A percentile compares a stretch with the other conserved stretches of the same genome.
Conservation (phyloP, 2,797 vertebrate genomes). For the Danio tinwini region DNA sequence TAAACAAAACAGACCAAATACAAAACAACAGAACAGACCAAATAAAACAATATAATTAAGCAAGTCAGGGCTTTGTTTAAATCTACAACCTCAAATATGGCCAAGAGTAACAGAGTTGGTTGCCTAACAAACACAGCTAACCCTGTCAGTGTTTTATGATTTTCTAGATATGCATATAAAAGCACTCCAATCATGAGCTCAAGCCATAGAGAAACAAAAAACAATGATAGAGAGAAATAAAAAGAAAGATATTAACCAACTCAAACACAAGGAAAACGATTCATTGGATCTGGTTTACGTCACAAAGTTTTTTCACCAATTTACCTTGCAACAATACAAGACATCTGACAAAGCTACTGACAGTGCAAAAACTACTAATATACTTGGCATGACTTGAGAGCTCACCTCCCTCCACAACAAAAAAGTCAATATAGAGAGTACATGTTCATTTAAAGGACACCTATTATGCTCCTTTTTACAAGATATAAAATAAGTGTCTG, state of each 20-base stretch:
- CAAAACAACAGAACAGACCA: not conserved
- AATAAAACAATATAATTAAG: not conserved
- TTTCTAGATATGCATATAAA: not conserved
- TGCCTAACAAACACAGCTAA: not conserved
- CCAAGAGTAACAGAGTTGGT: not conserved
- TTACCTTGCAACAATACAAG: not conserved
- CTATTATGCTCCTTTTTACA: too few relatives aligned
- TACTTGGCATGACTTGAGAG: constrained; percentile 15
- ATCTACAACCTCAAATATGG: not conserved
- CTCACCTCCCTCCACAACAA: not conserved
- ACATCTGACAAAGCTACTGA: not conserved
- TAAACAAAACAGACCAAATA: not conserved
- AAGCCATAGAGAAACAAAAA: not conserved
- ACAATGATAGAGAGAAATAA: too few relatives aligned
- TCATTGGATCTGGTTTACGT: too few relatives aligned
- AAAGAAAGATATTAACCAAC: not conserved
- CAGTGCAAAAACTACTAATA: not conserved
- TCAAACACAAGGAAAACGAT: not conserved
- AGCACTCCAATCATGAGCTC: not conserved
- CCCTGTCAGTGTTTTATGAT: not conserved
- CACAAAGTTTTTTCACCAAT: not conserved
- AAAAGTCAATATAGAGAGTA: not conserved
- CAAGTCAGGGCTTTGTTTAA: not conserved
- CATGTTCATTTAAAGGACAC: not conserved
- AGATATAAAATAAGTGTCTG: too few relatives aligned